Evolutionary conservation across 2,888 invertebrate species (phyloP).

Genomic region (Tipula unca): DNA sequence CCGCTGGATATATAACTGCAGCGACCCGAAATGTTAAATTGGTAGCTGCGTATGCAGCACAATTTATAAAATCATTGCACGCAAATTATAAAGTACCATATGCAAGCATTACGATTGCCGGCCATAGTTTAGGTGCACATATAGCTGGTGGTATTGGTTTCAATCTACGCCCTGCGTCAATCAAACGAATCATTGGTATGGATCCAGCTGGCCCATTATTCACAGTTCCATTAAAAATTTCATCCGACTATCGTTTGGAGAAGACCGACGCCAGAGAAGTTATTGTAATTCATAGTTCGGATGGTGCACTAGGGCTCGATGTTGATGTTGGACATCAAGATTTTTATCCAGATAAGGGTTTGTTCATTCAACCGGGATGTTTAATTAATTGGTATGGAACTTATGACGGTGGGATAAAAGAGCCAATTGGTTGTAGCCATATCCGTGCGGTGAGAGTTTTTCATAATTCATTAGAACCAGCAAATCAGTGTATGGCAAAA

Average conservation of each 20-base stretch:
- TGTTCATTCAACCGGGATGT: neutral
- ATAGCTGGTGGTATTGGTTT: neutral
- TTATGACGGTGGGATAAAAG: neutral
- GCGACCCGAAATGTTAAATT: neutral
- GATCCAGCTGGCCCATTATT: neutral
- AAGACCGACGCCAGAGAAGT: neutral
- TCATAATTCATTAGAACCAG: neutral
- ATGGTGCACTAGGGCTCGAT: neutral
- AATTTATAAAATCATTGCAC: neutral
- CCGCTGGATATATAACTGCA: neutral
- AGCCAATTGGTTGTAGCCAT: neutral
- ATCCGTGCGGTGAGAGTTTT: neutral
- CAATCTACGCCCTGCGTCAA: neutral
- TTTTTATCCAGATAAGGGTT: neutral
- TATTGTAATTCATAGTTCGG: neutral
- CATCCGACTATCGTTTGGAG: neutral
- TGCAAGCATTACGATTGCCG: neutral
- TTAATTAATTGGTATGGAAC: neutral
- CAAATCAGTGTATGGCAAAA: neutral
- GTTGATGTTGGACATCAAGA: neutral
- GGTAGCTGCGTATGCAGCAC: neutral
- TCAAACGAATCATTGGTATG: neutral
- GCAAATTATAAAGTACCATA: neutral
- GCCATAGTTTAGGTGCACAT: neutral
- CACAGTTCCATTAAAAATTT: neutral